Conservation (phyloP, 2,888 invertebrate species). For the Tenthredo notha region DNA sequence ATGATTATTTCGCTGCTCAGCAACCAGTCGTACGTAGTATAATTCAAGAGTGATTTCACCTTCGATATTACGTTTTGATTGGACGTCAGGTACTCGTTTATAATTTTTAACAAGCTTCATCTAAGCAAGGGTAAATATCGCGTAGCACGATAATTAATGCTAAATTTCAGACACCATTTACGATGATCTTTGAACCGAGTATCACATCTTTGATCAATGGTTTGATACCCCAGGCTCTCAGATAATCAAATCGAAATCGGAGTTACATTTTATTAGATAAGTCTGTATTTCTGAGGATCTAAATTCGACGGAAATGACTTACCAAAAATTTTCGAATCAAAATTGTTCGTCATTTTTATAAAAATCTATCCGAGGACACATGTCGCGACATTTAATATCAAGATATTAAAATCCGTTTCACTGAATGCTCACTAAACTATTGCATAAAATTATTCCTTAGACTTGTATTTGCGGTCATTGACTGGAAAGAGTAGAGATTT, state of each 20-base stretch:
- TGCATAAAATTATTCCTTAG: constrained; percentile 27
- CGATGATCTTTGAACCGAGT: background rate
- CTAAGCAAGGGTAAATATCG: background rate
- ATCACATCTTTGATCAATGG: background rate
- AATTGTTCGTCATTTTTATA: background rate
- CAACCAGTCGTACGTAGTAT: constrained; percentile 1
- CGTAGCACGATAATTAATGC: background rate
- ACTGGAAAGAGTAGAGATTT: constrained; percentile 30
- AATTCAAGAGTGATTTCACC: background rate
- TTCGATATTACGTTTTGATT: background rate
- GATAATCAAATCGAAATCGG: background rate
- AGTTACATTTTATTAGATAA: background rate
- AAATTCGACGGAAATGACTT: background rate
- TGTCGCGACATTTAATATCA: background rate
- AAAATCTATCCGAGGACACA: background rate
- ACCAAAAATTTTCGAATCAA: background rate
- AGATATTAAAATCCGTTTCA: constrained; percentile 4
- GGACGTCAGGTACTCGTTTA: background rate
- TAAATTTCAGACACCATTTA: background rate
- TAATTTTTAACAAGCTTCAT: background rate
- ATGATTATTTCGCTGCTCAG: constrained; percentile 39
- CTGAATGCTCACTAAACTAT: constrained; percentile 7
- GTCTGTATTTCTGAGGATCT: background rate
- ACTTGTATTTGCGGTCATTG: constrained; percentile 42
- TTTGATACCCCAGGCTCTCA: background rate